Evolutionary conservation across 2,888 invertebrate species (phyloP), one percentile per base, ranked within the genome.

Genomic region (Myopa testacea): DNA sequence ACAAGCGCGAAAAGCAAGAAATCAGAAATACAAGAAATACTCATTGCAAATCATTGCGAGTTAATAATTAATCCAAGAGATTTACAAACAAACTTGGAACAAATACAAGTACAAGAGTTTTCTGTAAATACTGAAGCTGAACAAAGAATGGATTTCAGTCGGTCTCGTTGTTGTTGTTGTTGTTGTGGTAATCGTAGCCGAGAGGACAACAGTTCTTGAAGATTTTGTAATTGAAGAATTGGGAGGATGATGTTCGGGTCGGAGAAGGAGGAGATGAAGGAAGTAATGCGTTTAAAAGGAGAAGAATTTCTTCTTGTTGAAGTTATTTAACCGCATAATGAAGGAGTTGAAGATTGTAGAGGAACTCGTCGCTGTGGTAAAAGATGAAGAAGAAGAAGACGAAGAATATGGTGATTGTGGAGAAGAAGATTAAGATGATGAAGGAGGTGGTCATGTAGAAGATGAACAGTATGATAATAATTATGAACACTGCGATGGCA

Each of bases 21-120:
- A 26, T 26, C 26, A 26, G n/a, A n/a, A 69, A 37, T 40, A 50
- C 12, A 34, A 37, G 7, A 55, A 26, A 38, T 4, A 34, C 69
- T 81, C 83, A 82, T 83, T 83, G 84, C 82, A 85, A 84, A 83
- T 84, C 84, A 81, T 83, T 82, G 81, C 85, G 84, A 83, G 73
- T 84, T 84, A 85, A 84, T 85, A 85, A 85, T 85, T 85, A 85
- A 85, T 85, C 85, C 85, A 81, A 81, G 81, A 82, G 85, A 85
- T 85, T 85, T 85, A 80, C 85, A 82, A 68, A 82, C 82, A 78
- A 84, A 83, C 82, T 81, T 80, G 74, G 80, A 82, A 82, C 82
- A 84, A 84, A 81, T 83, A 60, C 45, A 70, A 70, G 38, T 37
- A 65, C 55, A 45, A 60, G 26, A 14, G 14, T n/a, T 65, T 74